These are phyloP conservation scores for Drosophila dives DNA, from an alignment of 2,888 invertebrate species.

Conservation along the genomic window DNA sequence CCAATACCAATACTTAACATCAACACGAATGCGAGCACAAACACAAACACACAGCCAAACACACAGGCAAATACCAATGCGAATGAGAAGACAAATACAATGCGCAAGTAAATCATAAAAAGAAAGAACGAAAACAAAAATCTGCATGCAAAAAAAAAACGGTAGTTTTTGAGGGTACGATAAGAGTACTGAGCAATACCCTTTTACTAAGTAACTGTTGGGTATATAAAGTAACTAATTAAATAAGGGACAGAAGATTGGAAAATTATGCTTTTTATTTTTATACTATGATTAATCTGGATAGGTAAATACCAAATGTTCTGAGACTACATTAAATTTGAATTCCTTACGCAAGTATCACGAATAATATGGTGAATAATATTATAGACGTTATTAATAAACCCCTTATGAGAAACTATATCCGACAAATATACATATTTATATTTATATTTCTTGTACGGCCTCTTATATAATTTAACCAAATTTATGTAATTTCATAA, in stretches of 20 bases:
- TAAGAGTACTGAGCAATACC: slow-evolving; percentile 1
- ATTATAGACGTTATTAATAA: not conserved
- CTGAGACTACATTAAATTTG: not conserved
- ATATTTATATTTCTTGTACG: not conserved
- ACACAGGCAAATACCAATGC: slow-evolving; percentile 12
- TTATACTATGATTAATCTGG: not conserved
- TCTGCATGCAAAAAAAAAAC: slow-evolving; percentile 59
- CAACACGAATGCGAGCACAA: slow-evolving; percentile 23
- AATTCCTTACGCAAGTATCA: not conserved
- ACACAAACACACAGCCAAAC: not conserved
- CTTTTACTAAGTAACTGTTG: slow-evolving; percentile 4
- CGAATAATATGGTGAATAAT: not conserved
- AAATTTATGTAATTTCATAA: no score
- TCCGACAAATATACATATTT: no score
- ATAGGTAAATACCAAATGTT: no score
- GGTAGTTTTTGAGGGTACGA: not conserved
- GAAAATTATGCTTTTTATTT: not conserved
- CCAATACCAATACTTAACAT: slow-evolving; percentile 33
- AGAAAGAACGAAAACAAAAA: slow-evolving; percentile 39
- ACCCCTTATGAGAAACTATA: not conserved
- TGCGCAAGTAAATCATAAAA: slow-evolving; percentile 69
- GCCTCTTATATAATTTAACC: not conserved
- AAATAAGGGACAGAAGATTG: not conserved
- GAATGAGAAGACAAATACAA: slow-evolving; percentile 63
- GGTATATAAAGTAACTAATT: not conserved